Percentiles rank a stretch among this genome's conserved stretches.
Evolutionary conservation across 2,113 vertebrate genomes (phyloP).

Genomic region (Aythya baeri): DNA sequence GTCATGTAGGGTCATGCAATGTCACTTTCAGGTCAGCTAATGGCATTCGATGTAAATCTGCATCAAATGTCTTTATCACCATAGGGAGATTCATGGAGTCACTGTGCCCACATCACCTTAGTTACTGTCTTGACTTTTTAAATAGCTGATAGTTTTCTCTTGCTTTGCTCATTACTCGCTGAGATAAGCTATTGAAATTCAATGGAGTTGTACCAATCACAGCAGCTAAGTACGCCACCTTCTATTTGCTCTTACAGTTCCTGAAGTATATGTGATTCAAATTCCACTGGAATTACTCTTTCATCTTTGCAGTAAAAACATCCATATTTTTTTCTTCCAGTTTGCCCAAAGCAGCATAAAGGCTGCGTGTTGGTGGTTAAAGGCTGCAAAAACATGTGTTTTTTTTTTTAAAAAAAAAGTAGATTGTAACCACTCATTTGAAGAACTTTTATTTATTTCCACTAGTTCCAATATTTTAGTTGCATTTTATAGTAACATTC

Average conservation of each 20-base stretch:
- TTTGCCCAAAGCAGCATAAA: neutral
- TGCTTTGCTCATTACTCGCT: neutral
- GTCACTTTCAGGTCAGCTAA: neutral
- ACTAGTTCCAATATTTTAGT: neutral
- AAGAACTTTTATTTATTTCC: conserved; percentile 11
- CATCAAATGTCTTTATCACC: neutral
- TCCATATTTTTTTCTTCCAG: neutral
- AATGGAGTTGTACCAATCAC: neutral
- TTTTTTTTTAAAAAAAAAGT: neutral
- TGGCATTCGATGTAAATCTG: neutral
- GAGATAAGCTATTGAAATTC: neutral
- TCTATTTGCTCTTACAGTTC: neutral
- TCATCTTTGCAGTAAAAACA: conserved; percentile 1
- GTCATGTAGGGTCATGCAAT: neutral
- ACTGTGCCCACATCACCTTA: neutral
- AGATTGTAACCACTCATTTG: neutral
- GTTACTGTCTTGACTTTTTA: neutral
- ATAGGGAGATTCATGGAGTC: neutral
- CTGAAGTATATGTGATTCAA: neutral
- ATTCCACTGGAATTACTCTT: neutral
- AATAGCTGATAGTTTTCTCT: neutral
- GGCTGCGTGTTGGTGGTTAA: neutral
- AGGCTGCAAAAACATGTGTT: neutral
- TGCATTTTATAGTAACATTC: neutral
- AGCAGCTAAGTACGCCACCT: neutral